Base-by-base conservation (phyloP, 2,888 invertebrate genomes). In the Erebia epiphron region DNA sequence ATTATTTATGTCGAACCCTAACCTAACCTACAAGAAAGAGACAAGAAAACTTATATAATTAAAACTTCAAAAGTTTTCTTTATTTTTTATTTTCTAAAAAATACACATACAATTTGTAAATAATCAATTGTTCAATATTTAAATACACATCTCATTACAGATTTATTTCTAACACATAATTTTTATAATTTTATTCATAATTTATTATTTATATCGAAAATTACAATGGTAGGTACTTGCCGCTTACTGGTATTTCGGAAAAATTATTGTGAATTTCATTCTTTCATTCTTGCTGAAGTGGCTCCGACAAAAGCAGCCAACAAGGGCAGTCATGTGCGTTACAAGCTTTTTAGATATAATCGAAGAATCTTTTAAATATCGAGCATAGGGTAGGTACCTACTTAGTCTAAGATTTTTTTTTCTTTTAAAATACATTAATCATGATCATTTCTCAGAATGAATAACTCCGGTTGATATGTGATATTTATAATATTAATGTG, bases 101-200 rank as follows among this genome's bases (percentile, higher is more conserved):
- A 93, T 92, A 93, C 92, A 92, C 93, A 91, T 92, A 92, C 90
- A 91, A 88, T 92, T 90, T 93, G 92, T 93, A 93, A 93, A 92
- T 92, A 93, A 92, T 90, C 92, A 91, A 90, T 54, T 54, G 18
- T 92, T 91, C 83, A 88, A 85, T 92, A 92, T 90, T 91, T 82
- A 90, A 86, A 86, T 75, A 74, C 75, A 74, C 18, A 67, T 67
- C 16, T 67, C 41, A 50, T 60, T 67, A 67, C 52, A 50, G 60
- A 67, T 52, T 67, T 67, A 41, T 58, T 50, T 84, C 85, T 89
- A 88, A 85, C 86, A 82, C 83, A 82, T 49, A 52, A 75, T 75
- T 35, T 35, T 35, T 35, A 3, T 1, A 35, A 35, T 35, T 35
- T 35, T 77, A 79, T 82, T 82, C 83, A 83, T 82, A 57, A 26